Conservation (phyloP, 2,797 vertebrate species). For the Parotocinclus haroldoi region DNA sequence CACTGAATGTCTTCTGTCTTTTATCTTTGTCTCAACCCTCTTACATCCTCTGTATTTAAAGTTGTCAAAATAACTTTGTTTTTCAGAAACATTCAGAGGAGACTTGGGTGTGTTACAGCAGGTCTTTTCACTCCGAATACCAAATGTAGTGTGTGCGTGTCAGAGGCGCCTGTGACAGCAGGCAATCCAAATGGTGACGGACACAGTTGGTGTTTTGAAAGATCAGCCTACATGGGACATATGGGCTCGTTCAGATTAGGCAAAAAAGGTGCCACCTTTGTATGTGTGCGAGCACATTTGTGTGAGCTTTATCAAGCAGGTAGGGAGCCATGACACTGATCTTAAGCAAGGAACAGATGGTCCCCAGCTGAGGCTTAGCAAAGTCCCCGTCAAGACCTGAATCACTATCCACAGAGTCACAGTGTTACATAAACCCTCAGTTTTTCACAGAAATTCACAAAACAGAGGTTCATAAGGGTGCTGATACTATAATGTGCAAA, state of each 20-base stretch:
- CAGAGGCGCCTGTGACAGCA: constrained; percentile 11
- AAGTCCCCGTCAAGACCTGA: constrained; percentile 6
- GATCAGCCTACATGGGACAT: constrained; percentile 7
- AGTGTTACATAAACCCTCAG: neutral
- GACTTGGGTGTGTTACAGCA: too few relatives aligned
- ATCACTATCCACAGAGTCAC: constrained; percentile 17
- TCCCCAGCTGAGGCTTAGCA: constrained; percentile 23
- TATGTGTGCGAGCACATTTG: neutral
- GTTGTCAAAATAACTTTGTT: too few relatives aligned
- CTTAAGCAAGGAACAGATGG: neutral
- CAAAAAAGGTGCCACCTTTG: neutral
- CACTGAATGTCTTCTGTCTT: too few relatives aligned
- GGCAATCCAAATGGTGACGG: constrained; percentile 13
- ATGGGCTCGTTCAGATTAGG: constrained; percentile 12
- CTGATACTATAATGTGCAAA: too few relatives aligned
- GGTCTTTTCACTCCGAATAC: too few relatives aligned
- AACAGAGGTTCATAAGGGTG: too few relatives aligned
- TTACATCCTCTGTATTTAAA: too few relatives aligned
- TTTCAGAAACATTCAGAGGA: too few relatives aligned
- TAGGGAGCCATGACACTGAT: neutral
- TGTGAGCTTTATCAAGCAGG: neutral
- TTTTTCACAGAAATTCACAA: too few relatives aligned
- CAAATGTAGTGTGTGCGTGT: neutral
- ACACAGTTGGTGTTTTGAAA: constrained; percentile 5
- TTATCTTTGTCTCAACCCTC: too few relatives aligned